These are phyloP conservation scores for Drosophila longiperda DNA, from an alignment of 2,888 invertebrate genomes.

Conservation along the genomic window DNA sequence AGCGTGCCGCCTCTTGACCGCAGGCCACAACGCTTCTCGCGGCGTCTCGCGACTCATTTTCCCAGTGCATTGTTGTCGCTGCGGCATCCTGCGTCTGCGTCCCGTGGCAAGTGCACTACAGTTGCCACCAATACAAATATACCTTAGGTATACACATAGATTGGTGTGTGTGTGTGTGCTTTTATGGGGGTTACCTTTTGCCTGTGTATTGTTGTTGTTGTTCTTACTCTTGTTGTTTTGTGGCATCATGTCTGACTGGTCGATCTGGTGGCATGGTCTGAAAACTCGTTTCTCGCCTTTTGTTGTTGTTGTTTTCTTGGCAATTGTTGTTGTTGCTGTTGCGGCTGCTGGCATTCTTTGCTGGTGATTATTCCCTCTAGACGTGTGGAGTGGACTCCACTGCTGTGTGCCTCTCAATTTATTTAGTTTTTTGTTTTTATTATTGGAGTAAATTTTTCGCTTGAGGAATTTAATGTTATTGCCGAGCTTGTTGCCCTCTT, in stretches of 20 bases:
- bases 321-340: conserved; percentile 27
- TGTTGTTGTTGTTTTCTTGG: conserved; percentile 59
- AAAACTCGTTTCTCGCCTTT: conserved; percentile 63
- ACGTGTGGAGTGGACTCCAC: neutral
- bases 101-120: conserved; percentile 52
- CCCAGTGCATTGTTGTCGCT: conserved; percentile 43
- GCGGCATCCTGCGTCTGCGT: conserved; percentile 44
- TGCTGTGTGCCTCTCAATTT: conserved; percentile 41
- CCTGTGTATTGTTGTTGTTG: conserved; percentile 22
- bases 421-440: conserved; percentile 50
- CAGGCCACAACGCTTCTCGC: conserved; percentile 29
- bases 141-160: neutral
- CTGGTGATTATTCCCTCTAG: conserved; percentile 65
- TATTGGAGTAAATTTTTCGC: conserved; percentile 79
- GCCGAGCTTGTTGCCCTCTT: conserved; percentile 60
- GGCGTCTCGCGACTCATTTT: conserved; percentile 48
- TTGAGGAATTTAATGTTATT: conserved; percentile 74
- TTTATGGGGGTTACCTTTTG: conserved; percentile 70
- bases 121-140: conserved; percentile 42
- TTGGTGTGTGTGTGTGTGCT: conserved; percentile 14
- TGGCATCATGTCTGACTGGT: conserved; percentile 71
- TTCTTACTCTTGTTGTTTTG: conserved; percentile 54
- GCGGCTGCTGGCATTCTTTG: conserved; percentile 71
- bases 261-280: conserved; percentile 72
- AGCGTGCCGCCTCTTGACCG: conserved; percentile 61